Evolutionary conservation across 1,140 invertebrate genomes (phyloP).

Genomic region (Drosophila funebris): DNA sequence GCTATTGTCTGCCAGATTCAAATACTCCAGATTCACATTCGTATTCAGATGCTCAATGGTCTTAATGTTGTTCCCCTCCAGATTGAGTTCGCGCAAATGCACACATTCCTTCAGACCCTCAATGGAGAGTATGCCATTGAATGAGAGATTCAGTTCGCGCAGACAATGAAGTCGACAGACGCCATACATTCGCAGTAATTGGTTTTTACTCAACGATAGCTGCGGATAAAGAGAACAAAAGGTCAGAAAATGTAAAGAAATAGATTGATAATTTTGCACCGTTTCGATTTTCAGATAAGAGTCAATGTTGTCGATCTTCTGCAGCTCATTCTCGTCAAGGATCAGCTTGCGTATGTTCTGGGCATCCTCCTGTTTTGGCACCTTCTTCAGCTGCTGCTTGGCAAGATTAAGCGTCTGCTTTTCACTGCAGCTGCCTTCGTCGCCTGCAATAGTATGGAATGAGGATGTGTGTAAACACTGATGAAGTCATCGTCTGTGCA

Average conservation of each 20-base stretch:
- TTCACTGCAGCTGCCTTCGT: constrained; percentile 61
- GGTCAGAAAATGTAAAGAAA: background rate
- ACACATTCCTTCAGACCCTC: constrained; percentile 94
- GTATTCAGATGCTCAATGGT: constrained; percentile 93
- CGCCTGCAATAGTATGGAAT: constrained; percentile 39
- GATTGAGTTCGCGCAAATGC: constrained; percentile 89
- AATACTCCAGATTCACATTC: constrained; percentile 90
- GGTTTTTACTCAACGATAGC: constrained; percentile 93
- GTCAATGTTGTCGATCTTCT: constrained; percentile 94
- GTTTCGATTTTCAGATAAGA: constrained; percentile 91
- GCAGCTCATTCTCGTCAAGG: constrained; percentile 93
- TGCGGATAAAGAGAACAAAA: constrained; percentile 70
- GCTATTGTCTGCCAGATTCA: constrained; percentile 95
- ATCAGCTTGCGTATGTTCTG: constrained; percentile 90
- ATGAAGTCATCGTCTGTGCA: constrained; percentile 48
- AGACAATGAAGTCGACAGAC: constrained; percentile 91
- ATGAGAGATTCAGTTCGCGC: constrained; percentile 91
- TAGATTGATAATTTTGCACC: constrained; percentile 84
- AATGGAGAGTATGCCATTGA: constrained; percentile 94
- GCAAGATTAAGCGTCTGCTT: constrained; percentile 86
- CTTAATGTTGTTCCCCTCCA: constrained; percentile 88
- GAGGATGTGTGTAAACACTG: constrained; percentile 21
- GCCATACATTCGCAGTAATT: constrained; percentile 93
- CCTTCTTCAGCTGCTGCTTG: constrained; percentile 89
- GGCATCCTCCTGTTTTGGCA: constrained; percentile 88